A percentile compares a stretch with the other conserved stretches of the same genome.
These are phyloP conservation scores for Thamnaconus septentrionalis DNA, from an alignment of 2,113 vertebrate genomes.

Conservation along the genomic window DNA sequence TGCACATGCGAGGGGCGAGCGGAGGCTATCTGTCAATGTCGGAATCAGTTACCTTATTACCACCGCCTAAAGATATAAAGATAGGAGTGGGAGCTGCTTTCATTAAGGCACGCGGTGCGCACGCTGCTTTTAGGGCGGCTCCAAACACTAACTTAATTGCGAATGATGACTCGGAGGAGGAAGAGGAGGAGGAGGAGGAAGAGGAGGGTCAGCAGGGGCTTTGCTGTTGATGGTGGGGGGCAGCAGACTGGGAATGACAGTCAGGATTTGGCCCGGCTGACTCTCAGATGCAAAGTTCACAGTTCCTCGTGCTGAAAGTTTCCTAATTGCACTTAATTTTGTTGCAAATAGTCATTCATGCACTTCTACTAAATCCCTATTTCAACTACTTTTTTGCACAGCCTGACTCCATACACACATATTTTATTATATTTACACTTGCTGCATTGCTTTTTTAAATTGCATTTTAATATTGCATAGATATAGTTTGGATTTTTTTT, in stretches of 20 bases:
- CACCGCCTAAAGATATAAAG: conserved; percentile 76
- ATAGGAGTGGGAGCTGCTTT: conserved; percentile 74
- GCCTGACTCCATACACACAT: no score
- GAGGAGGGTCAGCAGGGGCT: conserved; percentile 39
- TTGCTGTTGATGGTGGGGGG: conserved; percentile 33
- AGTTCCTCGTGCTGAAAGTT: conserved; percentile 6
- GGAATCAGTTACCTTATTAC: conserved; percentile 78
- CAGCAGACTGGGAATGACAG: conserved; percentile 51
- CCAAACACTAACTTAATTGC: conserved; percentile 73
- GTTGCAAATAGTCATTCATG: no score
- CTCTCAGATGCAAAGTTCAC: conserved; percentile 13
- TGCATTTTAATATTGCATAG: no score
- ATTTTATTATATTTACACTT: no score
- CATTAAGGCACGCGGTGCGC: conserved; percentile 68
- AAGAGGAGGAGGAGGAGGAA: conserved; percentile 35
- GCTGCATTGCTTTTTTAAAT: no score
- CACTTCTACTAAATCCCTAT: no score
- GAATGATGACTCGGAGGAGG: conserved; percentile 65
- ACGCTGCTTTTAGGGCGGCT: conserved; percentile 61
- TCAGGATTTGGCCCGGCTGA: conserved; percentile 18
- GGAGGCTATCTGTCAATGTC: conserved; percentile 80
- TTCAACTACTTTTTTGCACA: no score
- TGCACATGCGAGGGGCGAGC: conserved; percentile 75
- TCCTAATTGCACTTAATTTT: no score
- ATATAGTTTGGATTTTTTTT: no score